Evolutionary conservation across 2,888 invertebrate genomes (phyloP).

Genomic region (Eupithecia tripunctaria): DNA sequence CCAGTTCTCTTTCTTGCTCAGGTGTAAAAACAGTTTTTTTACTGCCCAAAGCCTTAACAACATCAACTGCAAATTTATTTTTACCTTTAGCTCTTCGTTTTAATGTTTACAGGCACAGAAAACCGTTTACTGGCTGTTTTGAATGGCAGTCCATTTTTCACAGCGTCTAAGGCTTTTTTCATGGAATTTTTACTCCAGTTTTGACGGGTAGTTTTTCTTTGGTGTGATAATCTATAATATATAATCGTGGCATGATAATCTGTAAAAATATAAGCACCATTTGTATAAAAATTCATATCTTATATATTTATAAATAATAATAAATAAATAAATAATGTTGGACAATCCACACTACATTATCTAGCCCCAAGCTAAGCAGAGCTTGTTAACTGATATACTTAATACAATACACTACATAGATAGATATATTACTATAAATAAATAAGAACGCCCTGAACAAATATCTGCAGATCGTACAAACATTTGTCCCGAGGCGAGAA

Average conservation of each 20-base stretch:
- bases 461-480: too few species aligned
- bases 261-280: too few species aligned
- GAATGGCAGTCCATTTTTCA: slow-evolving; percentile 28
- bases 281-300: slow-evolving; percentile 9
- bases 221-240: too few species aligned
- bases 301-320: slow-evolving; percentile 8
- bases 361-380: too few species aligned
- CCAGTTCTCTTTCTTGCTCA: slow-evolving; percentile 42
- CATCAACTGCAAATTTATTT: slow-evolving; percentile 37
- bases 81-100: slow-evolving; percentile 39
- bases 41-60: slow-evolving; percentile 37
- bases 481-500: too few species aligned
- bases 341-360: too few species aligned
- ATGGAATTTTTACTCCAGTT: slow-evolving; percentile 11
- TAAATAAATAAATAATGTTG: too few species aligned
- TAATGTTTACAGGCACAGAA: slow-evolving; percentile 37
- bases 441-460: too few species aligned
- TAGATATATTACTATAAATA: too few species aligned
- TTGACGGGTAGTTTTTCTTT: slow-evolving; percentile 14
- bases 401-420: too few species aligned
- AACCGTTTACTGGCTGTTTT: slow-evolving; percentile 34
- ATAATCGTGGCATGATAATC: slow-evolving; percentile 14
- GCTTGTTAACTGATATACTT: too few species aligned
- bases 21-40: slow-evolving; percentile 41
- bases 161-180: slow-evolving; percentile 20